Base-by-base conservation (phyloP, 2,888 invertebrate genomes). In the Andricus quercusramuli region DNA sequence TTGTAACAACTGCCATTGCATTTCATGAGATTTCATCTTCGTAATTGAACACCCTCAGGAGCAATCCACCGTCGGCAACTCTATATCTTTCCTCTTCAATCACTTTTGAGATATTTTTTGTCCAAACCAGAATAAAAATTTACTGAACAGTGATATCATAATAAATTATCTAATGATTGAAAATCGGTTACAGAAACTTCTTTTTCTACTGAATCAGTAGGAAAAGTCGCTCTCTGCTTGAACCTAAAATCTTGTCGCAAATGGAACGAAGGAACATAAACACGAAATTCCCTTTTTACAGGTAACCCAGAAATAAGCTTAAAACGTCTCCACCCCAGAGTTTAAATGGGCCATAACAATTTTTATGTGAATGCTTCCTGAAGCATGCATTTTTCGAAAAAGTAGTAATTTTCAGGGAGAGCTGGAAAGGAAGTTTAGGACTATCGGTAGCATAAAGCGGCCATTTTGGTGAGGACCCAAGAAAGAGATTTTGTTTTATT, bases 401-500 rank as follows among this genome's bases (percentile, higher is more conserved):
- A 56, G 32, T 32, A 51, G 74, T 74, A 74, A 74, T 74, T 74
- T 74, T 51, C 20, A 74, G 20, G 56, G n/a, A 32, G 37, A 41
- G 11, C 1, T 8, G 22, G 51, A 32, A 56, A 74, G 32, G 32
- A 59, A 74, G 56, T 74, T 74, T 74, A 74, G 56, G 74, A 74
- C 32, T 56, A 56, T 74, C 74, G 74, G 74, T 74, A 56, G 74
- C 74, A 74, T 74, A 56, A 74, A 74, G 74, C 74, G 37, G 74
- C 74, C 74, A 74, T 74, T 56, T 74, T 74, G 74, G 17, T 51
- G 74, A 56, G 79, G 20, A 20, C 78, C 70, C 65, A 59, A 74
- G 37, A 37, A 67, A 77, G 62, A 74, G 78, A 47, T 65, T 11
- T 59, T 22, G 70, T 74, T 65, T 41, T 65, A 66, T 80, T 78